These are phyloP conservation scores for Ormyrus thymus DNA, from an alignment of 2,888 invertebrate species.

Conservation along the genomic window DNA sequence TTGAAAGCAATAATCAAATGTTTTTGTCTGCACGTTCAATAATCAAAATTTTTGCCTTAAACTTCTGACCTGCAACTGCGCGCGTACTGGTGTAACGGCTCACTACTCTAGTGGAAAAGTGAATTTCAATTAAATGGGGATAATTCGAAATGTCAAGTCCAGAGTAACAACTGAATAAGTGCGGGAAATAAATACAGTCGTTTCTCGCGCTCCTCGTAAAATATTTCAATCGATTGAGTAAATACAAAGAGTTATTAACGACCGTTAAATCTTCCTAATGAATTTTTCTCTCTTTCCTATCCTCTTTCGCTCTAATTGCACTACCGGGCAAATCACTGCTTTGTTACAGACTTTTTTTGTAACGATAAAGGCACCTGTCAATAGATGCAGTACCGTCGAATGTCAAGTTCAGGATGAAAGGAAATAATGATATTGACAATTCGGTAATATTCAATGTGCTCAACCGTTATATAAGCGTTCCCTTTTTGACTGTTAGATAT, in stretches of 20 bases:
- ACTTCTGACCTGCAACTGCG: constrained; percentile 16
- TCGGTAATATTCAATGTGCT: no score
- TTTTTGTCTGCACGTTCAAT: no score
- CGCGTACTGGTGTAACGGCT: neutral
- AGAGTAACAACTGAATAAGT: neutral
- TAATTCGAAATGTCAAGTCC: neutral
- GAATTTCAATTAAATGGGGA: constrained; percentile 11
- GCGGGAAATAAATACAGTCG: neutral
- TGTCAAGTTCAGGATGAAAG: constrained; percentile 7
- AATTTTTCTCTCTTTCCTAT: neutral
- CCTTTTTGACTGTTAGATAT: no score
- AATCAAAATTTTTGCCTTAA: neutral
- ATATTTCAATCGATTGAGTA: constrained; percentile 4
- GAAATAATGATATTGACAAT: no score
- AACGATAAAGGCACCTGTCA: neutral
- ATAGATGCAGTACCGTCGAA: neutral
- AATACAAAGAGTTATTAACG: neutral
- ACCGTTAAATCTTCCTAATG: neutral
- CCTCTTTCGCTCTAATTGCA: no score
- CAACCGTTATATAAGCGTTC: no score
- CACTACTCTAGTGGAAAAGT: constrained; percentile 8
- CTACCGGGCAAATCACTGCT: neutral
- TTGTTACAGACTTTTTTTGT: neutral
- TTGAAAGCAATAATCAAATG: no score
- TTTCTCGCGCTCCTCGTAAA: neutral